These are phyloP conservation scores for Thymelicus acteon DNA, from an alignment of 2,888 invertebrate genomes.

Conservation along the genomic window DNA sequence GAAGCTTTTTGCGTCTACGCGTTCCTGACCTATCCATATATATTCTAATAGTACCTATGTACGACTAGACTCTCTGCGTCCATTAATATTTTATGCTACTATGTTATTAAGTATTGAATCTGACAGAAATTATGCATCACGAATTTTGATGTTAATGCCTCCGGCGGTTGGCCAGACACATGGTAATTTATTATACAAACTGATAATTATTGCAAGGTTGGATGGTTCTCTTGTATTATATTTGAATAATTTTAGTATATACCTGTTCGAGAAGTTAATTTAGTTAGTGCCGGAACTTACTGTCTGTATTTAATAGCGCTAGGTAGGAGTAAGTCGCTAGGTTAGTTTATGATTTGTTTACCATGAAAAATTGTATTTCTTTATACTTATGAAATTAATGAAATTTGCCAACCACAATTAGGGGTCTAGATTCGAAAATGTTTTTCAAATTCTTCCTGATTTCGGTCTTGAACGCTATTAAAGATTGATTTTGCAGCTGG, in stretches of 20 bases:
- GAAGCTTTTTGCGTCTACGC: slow-evolving; percentile 51
- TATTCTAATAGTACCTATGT: slow-evolving; percentile 38
- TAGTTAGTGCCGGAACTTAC: not conserved
- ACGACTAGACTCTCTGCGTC: slow-evolving; percentile 35
- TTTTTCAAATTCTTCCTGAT: not conserved
- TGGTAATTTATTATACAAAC: slow-evolving; percentile 43
- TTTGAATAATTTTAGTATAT: not conserved
- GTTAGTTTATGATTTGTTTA: not conserved
- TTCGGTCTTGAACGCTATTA: slow-evolving; percentile 2
- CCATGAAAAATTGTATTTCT: too few relatives aligned
- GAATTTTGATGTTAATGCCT: slow-evolving; percentile 22
- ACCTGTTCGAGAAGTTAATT: not conserved
- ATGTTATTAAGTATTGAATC: slow-evolving; percentile 12
- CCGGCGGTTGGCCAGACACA: slow-evolving; percentile 39
- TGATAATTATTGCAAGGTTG: slow-evolving; percentile 37
- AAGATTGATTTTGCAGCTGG: slow-evolving; percentile 17
- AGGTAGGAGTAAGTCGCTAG: too few relatives aligned
- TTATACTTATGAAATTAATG: too few relatives aligned
- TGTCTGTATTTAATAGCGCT: not conserved
- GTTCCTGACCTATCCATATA: slow-evolving; percentile 65
- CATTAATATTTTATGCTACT: slow-evolving; percentile 23
- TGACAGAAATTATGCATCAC: slow-evolving; percentile 28
- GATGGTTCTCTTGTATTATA: slow-evolving; percentile 2
- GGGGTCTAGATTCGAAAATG: not conserved
- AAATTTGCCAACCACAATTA: too few relatives aligned